A percentile compares a stretch with the other conserved stretches of the same genome.
These are phyloP conservation scores for Gallinago jamesoni DNA, from an alignment of 2,113 vertebrate genomes.

Conservation along the genomic window DNA sequence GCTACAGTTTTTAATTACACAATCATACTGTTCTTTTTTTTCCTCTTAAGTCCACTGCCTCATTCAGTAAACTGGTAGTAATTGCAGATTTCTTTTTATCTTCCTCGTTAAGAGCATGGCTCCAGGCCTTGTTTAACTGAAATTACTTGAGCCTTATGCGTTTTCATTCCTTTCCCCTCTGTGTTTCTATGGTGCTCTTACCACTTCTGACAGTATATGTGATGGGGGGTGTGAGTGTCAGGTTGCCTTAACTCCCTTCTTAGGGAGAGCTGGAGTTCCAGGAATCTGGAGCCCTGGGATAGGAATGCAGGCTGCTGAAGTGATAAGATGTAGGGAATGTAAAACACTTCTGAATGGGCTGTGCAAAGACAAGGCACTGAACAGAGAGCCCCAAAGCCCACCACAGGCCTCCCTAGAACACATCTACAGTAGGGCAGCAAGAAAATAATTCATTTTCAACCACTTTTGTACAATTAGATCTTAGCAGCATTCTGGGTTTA, in stretches of 20 bases:
- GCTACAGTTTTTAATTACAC: background rate
- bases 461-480: background rate
- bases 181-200: background rate
- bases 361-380: background rate
- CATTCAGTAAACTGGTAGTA: background rate
- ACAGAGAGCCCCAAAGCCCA: background rate
- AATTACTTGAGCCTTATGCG: background rate
- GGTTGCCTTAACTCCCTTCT: background rate
- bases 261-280: background rate
- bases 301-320: background rate
- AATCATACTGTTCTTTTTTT: background rate
- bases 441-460: background rate
- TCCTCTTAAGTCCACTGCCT: background rate
- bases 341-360: background rate
- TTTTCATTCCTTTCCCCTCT: background rate
- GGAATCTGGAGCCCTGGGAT: background rate
- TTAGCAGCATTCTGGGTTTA: background rate
- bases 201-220: background rate
- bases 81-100: slow-evolving; percentile 32
- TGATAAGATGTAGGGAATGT: background rate
- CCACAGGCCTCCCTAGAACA: background rate
- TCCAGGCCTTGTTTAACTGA: background rate
- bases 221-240: background rate
- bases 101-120: background rate
- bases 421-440: background rate